Percentiles rank a stretch among this genome's conserved stretches.
Conservation (phyloP, 2,888 invertebrate species). For the Blera fallax region DNA sequence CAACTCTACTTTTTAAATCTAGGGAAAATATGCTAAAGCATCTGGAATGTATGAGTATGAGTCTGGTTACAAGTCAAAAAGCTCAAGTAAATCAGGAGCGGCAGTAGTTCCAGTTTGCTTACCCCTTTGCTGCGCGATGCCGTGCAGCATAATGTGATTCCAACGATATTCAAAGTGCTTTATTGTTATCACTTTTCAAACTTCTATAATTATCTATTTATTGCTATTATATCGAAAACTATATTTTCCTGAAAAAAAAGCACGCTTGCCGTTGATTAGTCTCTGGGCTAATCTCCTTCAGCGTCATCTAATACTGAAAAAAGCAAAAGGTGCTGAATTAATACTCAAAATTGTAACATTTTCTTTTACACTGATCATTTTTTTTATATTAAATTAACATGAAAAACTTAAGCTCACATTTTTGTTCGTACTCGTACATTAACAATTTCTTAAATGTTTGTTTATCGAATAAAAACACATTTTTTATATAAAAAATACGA, state of each 20-base stretch:
- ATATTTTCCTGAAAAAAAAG: background rate
- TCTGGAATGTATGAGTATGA: constrained; percentile 92
- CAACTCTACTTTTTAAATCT: constrained; percentile 75
- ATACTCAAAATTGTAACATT: constrained; percentile 57
- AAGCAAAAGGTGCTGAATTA: background rate
- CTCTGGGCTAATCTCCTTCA: background rate
- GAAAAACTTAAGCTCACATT: background rate
- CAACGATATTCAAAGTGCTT: background rate
- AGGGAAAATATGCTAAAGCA: constrained; percentile 87
- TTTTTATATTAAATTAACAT: constrained; percentile 37
- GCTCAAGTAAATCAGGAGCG: constrained; percentile 89
- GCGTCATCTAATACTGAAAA: background rate
- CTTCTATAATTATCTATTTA: background rate
- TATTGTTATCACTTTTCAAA: constrained; percentile 16
- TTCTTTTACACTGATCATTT: constrained; percentile 23
- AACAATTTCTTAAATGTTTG: constrained; percentile 2
- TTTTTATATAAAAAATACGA: constrained; percentile 16
- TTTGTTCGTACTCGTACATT: background rate
- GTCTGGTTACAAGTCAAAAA: constrained; percentile 88
- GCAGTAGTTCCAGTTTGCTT: constrained; percentile 93
- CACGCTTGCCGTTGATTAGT: background rate
- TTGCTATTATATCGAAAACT: constrained; percentile 1
- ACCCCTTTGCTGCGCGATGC: constrained; percentile 94
- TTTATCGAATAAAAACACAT: constrained; percentile 13
- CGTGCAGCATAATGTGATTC: constrained; percentile 91